A percentile compares a stretch with the other conserved stretches of the same genome.
Evolutionary conservation across 2,888 invertebrate genomes (phyloP).

Genomic region (Esperia sulphurella): DNA sequence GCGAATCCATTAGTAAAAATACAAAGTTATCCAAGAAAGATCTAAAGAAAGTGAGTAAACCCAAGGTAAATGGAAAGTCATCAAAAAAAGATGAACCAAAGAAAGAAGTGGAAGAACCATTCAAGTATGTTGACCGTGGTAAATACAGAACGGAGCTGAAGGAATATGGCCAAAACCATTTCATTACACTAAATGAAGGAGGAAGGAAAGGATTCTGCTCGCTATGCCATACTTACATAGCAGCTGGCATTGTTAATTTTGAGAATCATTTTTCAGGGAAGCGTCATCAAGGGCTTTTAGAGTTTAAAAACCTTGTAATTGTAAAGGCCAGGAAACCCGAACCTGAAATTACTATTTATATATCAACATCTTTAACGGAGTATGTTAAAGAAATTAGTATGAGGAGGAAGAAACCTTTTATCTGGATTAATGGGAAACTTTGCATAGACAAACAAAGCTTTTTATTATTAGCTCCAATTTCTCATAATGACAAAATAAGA

Average conservation of each 20-base stretch:
- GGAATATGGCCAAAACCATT: slow-evolving; percentile 37
- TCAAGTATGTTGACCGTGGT: slow-evolving; percentile 30
- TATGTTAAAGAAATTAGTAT: no score
- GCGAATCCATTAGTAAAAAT: no score
- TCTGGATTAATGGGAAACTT: no score
- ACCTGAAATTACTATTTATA: no score
- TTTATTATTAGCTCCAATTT: slow-evolving; percentile 8
- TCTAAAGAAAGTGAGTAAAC: no score
- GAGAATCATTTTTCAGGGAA: slow-evolving; percentile 38
- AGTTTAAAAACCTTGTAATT: slow-evolving; percentile 11
- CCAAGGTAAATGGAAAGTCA: no score
- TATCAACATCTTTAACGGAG: no score
- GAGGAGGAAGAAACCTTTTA: no score
- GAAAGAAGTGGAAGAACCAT: no score
- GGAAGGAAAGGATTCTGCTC: slow-evolving; percentile 46
- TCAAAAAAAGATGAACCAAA: no score
- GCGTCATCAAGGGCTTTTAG: slow-evolving; percentile 38
- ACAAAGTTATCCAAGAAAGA: no score
- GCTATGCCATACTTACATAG: slow-evolving; percentile 39
- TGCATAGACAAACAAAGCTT: slow-evolving; percentile 12
- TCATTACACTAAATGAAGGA: slow-evolving; percentile 43
- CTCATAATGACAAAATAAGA: slow-evolving; percentile 26
- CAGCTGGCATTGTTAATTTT: slow-evolving; percentile 34
- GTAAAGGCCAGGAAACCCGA: no score
- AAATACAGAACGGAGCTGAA: slow-evolving; percentile 37